Conservation (phyloP, 2,797 vertebrate species). For the Muraenolepis orangiensis region DNA sequence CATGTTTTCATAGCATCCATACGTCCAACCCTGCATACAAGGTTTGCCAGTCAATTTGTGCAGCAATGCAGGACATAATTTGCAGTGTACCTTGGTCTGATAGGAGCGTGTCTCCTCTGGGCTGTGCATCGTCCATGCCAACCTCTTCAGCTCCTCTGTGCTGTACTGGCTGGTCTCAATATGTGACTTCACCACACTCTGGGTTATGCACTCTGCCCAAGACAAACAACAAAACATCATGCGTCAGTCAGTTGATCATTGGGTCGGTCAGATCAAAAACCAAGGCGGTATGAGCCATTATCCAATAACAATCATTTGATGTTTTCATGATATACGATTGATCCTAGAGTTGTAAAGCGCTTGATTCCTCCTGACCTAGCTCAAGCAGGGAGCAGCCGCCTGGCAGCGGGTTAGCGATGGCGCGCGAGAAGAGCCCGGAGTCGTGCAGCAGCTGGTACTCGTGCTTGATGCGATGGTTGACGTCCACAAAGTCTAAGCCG, state of each 20-base stretch:
- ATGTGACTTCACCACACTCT: slow-evolving; percentile 88
- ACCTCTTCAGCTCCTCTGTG: slow-evolving; percentile 82
- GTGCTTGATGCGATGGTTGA: slow-evolving; percentile 77
- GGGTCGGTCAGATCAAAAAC: background rate
- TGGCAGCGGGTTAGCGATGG: slow-evolving; percentile 64
- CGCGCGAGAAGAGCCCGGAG: slow-evolving; percentile 72
- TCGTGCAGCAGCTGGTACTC: slow-evolving; percentile 84
- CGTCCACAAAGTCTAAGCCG: slow-evolving; percentile 76
- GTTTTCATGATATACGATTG: background rate
- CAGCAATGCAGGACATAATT: background rate
- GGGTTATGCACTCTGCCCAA: slow-evolving; percentile 77
- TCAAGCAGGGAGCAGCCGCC: slow-evolving; percentile 78
- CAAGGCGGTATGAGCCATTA: background rate
- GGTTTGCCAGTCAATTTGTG: background rate
- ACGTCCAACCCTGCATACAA: background rate
- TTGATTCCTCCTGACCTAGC: slow-evolving; percentile 71
- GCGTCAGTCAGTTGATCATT: background rate
- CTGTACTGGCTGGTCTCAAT: slow-evolving; percentile 88
- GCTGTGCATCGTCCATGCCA: slow-evolving; percentile 81
- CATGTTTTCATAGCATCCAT: background rate
- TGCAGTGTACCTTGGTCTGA: slow-evolving; percentile 79
- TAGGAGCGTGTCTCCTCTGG: slow-evolving; percentile 80
- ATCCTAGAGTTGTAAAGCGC: background rate
- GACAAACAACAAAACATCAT: background rate
- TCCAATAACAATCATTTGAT: background rate